Base-by-base conservation (phyloP, 2,888 invertebrate species). In the Drosophila multiciliata region DNA sequence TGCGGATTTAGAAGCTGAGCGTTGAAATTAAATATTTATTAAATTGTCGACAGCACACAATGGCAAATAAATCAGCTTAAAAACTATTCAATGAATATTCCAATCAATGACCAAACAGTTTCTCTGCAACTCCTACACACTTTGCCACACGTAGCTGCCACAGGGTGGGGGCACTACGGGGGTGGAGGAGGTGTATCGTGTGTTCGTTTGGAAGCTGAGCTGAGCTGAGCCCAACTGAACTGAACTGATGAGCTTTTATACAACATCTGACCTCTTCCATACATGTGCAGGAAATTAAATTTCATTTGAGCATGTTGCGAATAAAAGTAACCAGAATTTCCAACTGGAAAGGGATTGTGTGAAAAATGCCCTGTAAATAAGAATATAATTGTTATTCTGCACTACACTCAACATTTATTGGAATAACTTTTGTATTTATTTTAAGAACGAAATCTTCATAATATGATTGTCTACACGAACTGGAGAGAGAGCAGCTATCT, bases 81-180 rank as follows among this genome's bases (percentile, higher is more conserved):
- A 85, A 90, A 90, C 89, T 91, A 86, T 90, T 89, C 91, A 91
- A 91, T 91, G 91, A 91, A 90, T 91, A 90, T 91, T 90, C 89
- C 83, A 90, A 90, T 89, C 91, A 89, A 90, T 87, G 80, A 67
- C 38, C 55, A 72, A 76, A 73, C 71, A 87, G 57, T 55, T 60
- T 77, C 72, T 71, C 60, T 23, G 57, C 66, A 50, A 35, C 66
- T 32, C 26, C 69, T n/a, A 35, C 60, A 32, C 38, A 52, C 3
- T 4, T 23, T 45, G 4, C 15, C 26, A 26, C 26, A 26, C 26
- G 26, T 26, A 4, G 26, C 3, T 26, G 26, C 26, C 26, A 26
- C 26, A 26, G 26, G 23, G 9, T 1, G 5, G 5, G 29, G n/a
- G 1, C 9, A 29, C 8, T 5, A 15, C 11, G 15, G 36, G 11